phyloP scores from a whole-genome alignment of 2,113 vertebrate species.

The Monopterus albus region DNA sequence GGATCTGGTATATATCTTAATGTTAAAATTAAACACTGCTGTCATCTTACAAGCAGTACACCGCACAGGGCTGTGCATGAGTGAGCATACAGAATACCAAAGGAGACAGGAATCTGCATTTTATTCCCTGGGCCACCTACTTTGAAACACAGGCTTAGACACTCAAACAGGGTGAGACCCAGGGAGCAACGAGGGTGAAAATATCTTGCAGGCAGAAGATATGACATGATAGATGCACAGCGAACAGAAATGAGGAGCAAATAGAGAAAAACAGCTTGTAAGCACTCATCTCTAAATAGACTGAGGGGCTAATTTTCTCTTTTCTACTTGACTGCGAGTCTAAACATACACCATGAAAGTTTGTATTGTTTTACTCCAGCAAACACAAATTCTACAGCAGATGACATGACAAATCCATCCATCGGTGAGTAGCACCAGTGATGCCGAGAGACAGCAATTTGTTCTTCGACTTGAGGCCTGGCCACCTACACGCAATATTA shows the following conservation, averaged over 20 bases:
- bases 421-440: conserved; percentile 56
- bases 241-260: conserved; percentile 57
- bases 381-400: conserved; percentile 45
- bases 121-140: conserved; percentile 62
- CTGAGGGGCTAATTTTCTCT: conserved; percentile 44
- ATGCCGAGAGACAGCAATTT: conserved; percentile 52
- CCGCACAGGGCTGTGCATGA: conserved; percentile 40
- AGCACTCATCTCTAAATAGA: conserved; percentile 61
- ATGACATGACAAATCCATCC: conserved; percentile 58
- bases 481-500: conserved; percentile 59
- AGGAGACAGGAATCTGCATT: conserved; percentile 74
- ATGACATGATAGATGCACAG: conserved; percentile 54
- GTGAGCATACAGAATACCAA: conserved; percentile 49
- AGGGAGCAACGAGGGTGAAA: conserved; percentile 59
- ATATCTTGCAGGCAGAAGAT: conserved; percentile 55
- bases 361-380: conserved; percentile 43
- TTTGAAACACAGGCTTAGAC: conserved; percentile 53
- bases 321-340: conserved; percentile 43
- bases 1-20: conserved; percentile 61
- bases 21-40: conserved; percentile 74
- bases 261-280: conserved; percentile 56
- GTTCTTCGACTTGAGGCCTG: conserved; percentile 70
- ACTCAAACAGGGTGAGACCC: conserved; percentile 57
- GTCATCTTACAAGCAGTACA: conserved; percentile 60
- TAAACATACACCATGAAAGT: conserved; percentile 30